These are phyloP conservation scores for Rhodinocichla rosea DNA, from an alignment of 2,113 vertebrate genomes.

Conservation along the genomic window DNA sequence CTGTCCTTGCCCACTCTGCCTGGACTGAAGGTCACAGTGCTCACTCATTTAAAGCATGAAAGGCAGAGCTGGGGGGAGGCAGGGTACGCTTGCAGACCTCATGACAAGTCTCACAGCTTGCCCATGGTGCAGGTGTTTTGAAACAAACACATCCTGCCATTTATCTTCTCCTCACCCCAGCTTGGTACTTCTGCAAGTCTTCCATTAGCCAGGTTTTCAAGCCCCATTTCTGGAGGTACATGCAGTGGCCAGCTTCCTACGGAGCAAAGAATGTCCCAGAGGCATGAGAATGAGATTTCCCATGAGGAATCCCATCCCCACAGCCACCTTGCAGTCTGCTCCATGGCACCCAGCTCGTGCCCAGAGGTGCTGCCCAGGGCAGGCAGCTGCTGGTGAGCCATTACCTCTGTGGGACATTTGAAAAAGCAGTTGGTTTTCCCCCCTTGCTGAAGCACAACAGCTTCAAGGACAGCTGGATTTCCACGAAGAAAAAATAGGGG, in stretches of 20 bases:
- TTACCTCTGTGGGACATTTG: not conserved
- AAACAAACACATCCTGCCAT: not conserved
- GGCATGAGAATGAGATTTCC: not conserved
- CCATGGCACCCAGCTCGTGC: rapidly evolving
- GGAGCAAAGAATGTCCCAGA: not conserved
- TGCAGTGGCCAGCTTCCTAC: rapidly evolving
- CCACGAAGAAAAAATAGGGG: not conserved
- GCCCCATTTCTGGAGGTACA: not conserved
- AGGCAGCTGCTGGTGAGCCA: not conserved
- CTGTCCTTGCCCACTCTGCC: rapidly evolving
- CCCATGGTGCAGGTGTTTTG: not conserved
- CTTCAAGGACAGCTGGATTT: not conserved
- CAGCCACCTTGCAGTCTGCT: not conserved
- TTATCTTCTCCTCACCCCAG: not conserved
- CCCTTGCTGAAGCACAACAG: not conserved
- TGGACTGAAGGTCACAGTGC: not conserved
- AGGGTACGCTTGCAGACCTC: not conserved
- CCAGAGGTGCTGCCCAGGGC: not conserved
- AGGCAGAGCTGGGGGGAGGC: rapidly evolving
- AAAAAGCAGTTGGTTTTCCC: not conserved
- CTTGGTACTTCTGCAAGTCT: not conserved
- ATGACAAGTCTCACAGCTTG: not conserved
- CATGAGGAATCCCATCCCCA: rapidly evolving
- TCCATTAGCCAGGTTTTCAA: rapidly evolving
- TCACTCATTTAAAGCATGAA: not conserved